phyloP scores from a whole-genome alignment of 2,113 vertebrate genomes.

The Pituophis catenifer region DNA sequence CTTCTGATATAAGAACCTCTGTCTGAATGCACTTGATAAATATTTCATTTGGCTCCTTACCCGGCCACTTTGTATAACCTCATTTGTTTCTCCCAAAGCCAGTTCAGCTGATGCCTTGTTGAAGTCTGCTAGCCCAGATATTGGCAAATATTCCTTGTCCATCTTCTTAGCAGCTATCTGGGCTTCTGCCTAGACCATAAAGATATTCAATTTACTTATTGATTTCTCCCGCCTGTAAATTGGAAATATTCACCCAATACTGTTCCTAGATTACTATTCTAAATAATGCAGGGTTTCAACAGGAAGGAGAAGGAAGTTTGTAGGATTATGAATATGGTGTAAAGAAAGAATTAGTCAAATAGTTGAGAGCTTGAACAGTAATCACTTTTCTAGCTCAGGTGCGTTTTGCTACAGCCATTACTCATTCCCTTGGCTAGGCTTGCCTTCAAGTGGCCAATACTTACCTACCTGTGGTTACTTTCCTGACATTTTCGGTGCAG shows the following conservation, averaged over 20 bases:
- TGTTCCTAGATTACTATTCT: not conserved
- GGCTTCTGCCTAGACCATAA: conserved; percentile 79
- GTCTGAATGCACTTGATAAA: not conserved
- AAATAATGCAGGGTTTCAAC: not conserved
- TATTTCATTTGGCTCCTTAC: conserved; percentile 70
- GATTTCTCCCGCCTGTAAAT: not conserved
- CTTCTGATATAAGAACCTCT: not conserved
- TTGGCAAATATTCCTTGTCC: conserved; percentile 93
- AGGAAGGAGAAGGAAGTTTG: not conserved
- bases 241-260: too few relatives aligned
- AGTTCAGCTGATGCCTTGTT: conserved; percentile 82
- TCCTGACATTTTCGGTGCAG: not conserved
- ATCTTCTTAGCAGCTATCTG: conserved; percentile 83
- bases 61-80: conserved; percentile 85
- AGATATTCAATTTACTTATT: not conserved
- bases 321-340: not conserved
- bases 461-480: not conserved
- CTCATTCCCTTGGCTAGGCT: not conserved
- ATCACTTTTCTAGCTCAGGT: not conserved
- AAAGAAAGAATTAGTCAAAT: not conserved
- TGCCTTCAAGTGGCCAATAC: too few relatives aligned
- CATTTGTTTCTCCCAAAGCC: conserved; percentile 81
- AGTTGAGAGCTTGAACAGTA: not conserved
- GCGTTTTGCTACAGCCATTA: too few relatives aligned
- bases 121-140: conserved; percentile 83